phyloP scores from a whole-genome alignment of 2,113 vertebrate genomes.

The Semnornis frantzii region DNA sequence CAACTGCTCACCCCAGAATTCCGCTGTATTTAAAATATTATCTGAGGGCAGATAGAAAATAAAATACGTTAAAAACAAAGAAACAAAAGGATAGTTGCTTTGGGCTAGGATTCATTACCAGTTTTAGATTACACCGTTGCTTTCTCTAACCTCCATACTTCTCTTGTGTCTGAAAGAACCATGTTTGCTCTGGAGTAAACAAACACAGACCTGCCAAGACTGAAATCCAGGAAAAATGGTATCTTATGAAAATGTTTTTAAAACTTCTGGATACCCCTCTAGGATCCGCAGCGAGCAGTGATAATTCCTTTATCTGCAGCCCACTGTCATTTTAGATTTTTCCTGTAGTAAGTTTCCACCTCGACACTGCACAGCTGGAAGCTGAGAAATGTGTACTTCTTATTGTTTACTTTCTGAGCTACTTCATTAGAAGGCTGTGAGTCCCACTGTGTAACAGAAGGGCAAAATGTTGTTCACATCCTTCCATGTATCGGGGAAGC shows the following conservation, averaged over 20 bases:
- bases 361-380: not conserved
- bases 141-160: not conserved
- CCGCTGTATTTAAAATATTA: conserved; percentile 14
- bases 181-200: not conserved
- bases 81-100: not conserved
- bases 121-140: not conserved
- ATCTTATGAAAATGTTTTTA: not conserved
- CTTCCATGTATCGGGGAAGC: conserved; percentile 1
- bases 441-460: conserved; percentile 50
- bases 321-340: not conserved
- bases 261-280: not conserved
- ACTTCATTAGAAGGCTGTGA: conserved; percentile 33
- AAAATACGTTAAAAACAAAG: not conserved
- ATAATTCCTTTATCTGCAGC: not conserved
- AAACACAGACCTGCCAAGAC: not conserved
- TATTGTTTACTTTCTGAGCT: conserved; percentile 39
- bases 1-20: not conserved
- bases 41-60: not conserved
- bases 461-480: conserved; percentile 45
- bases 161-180: not conserved
- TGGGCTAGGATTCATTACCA: not conserved
- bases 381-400: conserved; percentile 23
- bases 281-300: not conserved
- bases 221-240: not conserved
- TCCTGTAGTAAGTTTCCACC: conserved; percentile 13